phyloP scores from a whole-genome alignment of 2,113 vertebrate genomes.

The Gobiocypris rarus region DNA sequence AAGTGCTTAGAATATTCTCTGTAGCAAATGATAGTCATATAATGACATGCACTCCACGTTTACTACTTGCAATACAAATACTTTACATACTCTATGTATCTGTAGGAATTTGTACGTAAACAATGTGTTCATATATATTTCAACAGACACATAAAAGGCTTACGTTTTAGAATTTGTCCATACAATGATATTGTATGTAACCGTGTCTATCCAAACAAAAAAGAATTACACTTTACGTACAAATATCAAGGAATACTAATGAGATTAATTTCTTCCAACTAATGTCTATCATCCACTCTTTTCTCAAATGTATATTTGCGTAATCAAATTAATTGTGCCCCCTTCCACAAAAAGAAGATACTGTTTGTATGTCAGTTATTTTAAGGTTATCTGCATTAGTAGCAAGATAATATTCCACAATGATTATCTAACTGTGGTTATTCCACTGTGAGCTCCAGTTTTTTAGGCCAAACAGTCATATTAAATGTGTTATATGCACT shows the following conservation, averaged over 20 bases:
- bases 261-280: neutral
- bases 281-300: neutral
- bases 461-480: conserved; percentile 25
- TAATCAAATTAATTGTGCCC: neutral
- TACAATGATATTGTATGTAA: neutral
- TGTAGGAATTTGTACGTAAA: conserved; percentile 16
- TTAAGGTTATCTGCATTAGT: neutral
- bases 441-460: conserved; percentile 20
- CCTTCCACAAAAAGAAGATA: neutral
- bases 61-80: conserved; percentile 60
- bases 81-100: conserved; percentile 6
- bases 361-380: neutral
- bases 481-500: neutral
- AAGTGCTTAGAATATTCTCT: conserved; percentile 78
- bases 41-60: conserved; percentile 51
- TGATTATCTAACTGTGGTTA: conserved; percentile 16
- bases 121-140: conserved; percentile 43
- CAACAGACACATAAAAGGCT: conserved; percentile 34
- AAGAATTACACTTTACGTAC: neutral
- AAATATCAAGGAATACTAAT: neutral
- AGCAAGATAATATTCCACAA: neutral
- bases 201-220: neutral
- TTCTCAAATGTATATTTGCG: conserved; percentile 6
- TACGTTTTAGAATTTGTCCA: conserved; percentile 5
- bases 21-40: conserved; percentile 70